Evolutionary conservation across 2,797 vertebrate genomes (phyloP).

Genomic region (Acestrorhynchus altus): DNA sequence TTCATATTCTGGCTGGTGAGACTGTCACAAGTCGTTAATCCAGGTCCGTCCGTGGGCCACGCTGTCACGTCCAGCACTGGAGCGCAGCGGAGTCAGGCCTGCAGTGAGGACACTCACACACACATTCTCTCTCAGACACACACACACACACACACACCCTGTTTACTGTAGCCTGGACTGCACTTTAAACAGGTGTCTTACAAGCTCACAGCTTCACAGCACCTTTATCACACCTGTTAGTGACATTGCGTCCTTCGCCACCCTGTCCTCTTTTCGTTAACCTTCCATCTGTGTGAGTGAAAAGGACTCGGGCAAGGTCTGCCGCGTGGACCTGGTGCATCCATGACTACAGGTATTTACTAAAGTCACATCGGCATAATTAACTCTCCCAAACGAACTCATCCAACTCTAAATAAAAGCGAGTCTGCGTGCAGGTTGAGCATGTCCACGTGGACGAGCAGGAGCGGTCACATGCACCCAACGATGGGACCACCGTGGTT

Average conservation of each 20-base stretch:
- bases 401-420: background rate
- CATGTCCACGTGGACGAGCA: too few relatives aligned
- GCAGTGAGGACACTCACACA: constrained; percentile 49
- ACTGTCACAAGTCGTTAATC: constrained; percentile 81
- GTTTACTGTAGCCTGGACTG: constrained; percentile 42
- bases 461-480: too few relatives aligned
- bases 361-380: background rate
- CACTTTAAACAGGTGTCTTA: constrained; percentile 54
- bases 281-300: constrained; percentile 28
- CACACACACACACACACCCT: background rate
- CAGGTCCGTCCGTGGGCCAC: constrained; percentile 70
- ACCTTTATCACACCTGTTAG: constrained; percentile 57
- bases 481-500: too few relatives aligned
- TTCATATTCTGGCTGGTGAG: constrained; percentile 77
- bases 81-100: constrained; percentile 41
- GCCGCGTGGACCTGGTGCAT: background rate
- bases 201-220: constrained; percentile 51
- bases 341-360: constrained; percentile 9
- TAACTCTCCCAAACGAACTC: background rate
- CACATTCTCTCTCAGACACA: background rate
- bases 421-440: too few relatives aligned
- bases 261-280: constrained; percentile 36
- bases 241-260: constrained; percentile 37
- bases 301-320: constrained; percentile 25
- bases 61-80: constrained; percentile 68